Percentiles rank a stretch among this genome's conserved stretches.
Evolutionary conservation across 2,888 invertebrate genomes (phyloP).

Genomic region (Sminthurinus aureus): DNA sequence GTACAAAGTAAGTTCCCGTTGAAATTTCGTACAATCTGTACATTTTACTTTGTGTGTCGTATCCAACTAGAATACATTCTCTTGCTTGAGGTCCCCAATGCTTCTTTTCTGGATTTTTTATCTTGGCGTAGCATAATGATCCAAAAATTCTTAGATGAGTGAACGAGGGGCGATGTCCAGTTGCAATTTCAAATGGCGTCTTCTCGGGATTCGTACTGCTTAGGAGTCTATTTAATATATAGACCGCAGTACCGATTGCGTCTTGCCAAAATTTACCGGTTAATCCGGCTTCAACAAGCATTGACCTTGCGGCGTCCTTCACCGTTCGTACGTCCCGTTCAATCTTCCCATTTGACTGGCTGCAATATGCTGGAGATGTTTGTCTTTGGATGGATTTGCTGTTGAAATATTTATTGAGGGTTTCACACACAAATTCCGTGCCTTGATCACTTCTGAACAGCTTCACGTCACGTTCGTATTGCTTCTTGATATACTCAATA

Average conservation of each 20-base stretch:
- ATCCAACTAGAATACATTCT: slow-evolving; percentile 20
- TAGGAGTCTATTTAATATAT: slow-evolving; percentile 59
- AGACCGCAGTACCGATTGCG: slow-evolving; percentile 61
- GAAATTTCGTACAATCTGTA: background rate
- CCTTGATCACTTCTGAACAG: no score
- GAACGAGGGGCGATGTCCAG: slow-evolving; percentile 52
- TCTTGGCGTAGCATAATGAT: slow-evolving; percentile 47
- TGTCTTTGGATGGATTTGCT: no score
- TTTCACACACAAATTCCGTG: no score
- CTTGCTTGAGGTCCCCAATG: slow-evolving; percentile 2
- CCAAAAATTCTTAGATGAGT: slow-evolving; percentile 57
- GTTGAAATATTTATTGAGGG: no score
- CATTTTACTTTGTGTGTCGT: background rate
- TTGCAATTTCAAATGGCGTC: slow-evolving; percentile 58
- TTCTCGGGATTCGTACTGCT: slow-evolving; percentile 41
- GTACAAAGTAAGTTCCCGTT: background rate
- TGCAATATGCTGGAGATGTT: background rate
- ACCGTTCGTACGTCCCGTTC: background rate
- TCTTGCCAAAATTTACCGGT: slow-evolving; percentile 61
- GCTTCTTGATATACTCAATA: no score
- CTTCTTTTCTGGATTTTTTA: background rate
- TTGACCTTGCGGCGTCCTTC: slow-evolving; percentile 31
- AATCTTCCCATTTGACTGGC: background rate
- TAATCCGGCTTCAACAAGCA: slow-evolving; percentile 58
- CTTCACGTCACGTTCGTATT: no score